Base-by-base conservation (phyloP, 1,140 invertebrate species). In the Helicoverpa armigera region DNA sequence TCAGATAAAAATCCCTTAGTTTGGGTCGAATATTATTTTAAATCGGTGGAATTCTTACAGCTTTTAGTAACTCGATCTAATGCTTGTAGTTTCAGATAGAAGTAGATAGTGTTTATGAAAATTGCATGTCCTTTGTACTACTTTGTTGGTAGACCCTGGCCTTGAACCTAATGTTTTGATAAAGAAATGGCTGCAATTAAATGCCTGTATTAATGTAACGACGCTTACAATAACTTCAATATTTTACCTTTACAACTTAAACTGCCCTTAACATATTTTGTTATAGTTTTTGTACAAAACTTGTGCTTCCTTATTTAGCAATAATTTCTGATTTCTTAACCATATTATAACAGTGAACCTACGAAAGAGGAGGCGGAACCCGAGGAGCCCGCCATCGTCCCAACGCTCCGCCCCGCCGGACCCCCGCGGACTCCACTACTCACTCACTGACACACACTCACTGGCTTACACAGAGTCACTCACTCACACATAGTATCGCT, bases 311-410 rank as follows among this genome's bases (percentile, higher is more conserved):
- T 9, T 11, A 61, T 12, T 29, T 43, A 5, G 9, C 48, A 18
- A 5, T 14, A 67, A 13, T 31, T 48, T n/a, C 29, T 50, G 2
- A 43, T 35, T 12, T 23, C 18, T 72, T 63, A 63, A 75, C 58
- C 48, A 7, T 80, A 23, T 73, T 23, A 11, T 48, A 58, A 79
- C 85, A 92, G 85, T 74, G 90, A 92, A 79, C 65, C 87, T 18
- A 88, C 87, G 31, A 89, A 87, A 77, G 90, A 89, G 80, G 90
- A 91, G 70, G 56, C 82, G 29, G 90, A 90, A 43, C 56, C 82
- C 23, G 90, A 90, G 13, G 91, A 94, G 69, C 88, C 91, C 9
- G 88, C 86, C 43, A 94, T 92, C 60, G 91, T 92, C 16, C 92
- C 91, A 1, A 92, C 86, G 29, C 75, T 92, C 58, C 87, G 92